phyloP scores from a whole-genome alignment of 2,888 invertebrate genomes.

The Oligia fasciuncula region DNA sequence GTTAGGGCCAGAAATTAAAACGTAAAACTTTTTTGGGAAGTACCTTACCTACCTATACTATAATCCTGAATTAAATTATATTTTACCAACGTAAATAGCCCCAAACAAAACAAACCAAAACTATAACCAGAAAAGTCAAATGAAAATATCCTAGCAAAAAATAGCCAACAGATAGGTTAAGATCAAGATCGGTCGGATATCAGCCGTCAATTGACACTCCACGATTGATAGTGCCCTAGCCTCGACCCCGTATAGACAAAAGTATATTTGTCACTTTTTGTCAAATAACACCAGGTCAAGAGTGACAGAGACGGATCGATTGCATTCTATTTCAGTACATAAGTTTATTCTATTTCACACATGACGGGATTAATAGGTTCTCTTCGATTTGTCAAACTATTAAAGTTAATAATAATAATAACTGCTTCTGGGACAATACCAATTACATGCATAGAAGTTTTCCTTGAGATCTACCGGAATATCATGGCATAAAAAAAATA shows the following conservation, averaged over 20 bases:
- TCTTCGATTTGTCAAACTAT: conserved; percentile 40
- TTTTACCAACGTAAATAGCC: neutral
- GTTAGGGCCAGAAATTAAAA: neutral
- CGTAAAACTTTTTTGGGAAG: no score
- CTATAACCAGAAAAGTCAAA: neutral
- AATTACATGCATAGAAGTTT: neutral
- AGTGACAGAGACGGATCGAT: conserved; percentile 68
- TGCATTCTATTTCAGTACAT: conserved; percentile 44
- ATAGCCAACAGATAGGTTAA: conserved; percentile 7
- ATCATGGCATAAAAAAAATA: no score
- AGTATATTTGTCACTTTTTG: conserved; percentile 67
- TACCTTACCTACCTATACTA: neutral
- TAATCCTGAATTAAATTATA: neutral
- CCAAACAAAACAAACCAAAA: neutral
- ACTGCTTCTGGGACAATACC: neutral
- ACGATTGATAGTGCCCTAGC: conserved; percentile 69
- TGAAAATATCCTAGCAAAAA: conserved; percentile 4
- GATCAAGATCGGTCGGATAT: conserved; percentile 26
- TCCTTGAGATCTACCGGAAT: no score
- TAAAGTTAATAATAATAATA: conserved; percentile 25
- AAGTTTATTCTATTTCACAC: neutral
- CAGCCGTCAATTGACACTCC: conserved; percentile 64
- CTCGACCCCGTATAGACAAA: conserved; percentile 57
- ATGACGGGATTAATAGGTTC: conserved; percentile 13
- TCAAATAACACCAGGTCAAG: conserved; percentile 61